phyloP scores from a whole-genome alignment of 1,140 invertebrate species.

The Oryctes rhinoceros region DNA sequence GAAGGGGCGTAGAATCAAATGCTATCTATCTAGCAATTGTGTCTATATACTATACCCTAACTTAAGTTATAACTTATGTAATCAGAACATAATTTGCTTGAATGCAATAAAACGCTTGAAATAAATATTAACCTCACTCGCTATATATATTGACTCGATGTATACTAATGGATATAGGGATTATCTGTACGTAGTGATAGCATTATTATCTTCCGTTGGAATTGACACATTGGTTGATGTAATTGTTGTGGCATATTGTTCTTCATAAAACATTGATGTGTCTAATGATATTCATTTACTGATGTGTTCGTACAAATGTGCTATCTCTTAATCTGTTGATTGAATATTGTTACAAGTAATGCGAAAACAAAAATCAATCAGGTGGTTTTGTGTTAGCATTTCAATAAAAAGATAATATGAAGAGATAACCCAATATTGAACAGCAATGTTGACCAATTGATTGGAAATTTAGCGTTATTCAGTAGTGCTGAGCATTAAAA shows the following conservation, averaged over 20 bases:
- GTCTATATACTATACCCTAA: too few species aligned
- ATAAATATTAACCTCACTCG: too few species aligned
- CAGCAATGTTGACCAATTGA: not conserved
- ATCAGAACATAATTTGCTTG: too few species aligned
- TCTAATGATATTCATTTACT: constrained; percentile 1
- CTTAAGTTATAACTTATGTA: too few species aligned
- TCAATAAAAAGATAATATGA: not conserved
- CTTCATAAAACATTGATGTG: constrained; percentile 14
- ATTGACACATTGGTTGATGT: constrained; percentile 16
- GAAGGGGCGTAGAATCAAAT: too few species aligned
- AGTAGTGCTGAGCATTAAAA: too few species aligned
- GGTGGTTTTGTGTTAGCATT: constrained; percentile 6
- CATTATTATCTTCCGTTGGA: not conserved
- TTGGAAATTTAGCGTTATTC: not conserved
- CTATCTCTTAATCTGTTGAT: constrained; percentile 17
- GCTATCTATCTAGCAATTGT: too few species aligned
- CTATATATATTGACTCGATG: too few species aligned
- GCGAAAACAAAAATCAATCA: constrained; percentile 19
- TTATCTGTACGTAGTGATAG: not conserved
- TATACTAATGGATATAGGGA: not conserved
- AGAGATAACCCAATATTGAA: not conserved
- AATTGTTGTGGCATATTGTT: constrained; percentile 13
- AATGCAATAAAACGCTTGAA: too few species aligned
- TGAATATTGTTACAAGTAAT: constrained; percentile 2
- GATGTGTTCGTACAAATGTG: constrained; percentile 12